phyloP scores from a whole-genome alignment of 2,113 vertebrate genomes.

The Meleagris gallopavo region DNA sequence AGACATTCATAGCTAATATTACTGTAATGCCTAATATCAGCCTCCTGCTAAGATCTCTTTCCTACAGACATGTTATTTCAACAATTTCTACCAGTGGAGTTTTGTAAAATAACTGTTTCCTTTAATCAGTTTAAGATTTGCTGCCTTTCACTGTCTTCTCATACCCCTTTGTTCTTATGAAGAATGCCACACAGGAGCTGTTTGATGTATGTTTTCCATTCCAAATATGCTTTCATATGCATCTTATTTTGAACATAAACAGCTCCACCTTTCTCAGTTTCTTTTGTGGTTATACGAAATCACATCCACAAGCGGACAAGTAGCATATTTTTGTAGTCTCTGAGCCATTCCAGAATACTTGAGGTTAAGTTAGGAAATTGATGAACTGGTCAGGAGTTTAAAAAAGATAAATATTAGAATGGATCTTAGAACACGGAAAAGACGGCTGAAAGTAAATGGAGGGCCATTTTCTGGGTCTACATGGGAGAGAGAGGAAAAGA shows the following conservation, averaged over 20 bases:
- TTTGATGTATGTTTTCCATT: not conserved
- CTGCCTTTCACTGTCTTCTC: not conserved
- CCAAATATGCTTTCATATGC: not conserved
- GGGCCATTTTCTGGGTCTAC: not conserved
- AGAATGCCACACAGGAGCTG: not conserved
- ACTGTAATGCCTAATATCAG: not conserved
- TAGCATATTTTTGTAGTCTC: not conserved
- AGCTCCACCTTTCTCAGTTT: not conserved
- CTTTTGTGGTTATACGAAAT: not conserved
- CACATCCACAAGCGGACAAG: not conserved
- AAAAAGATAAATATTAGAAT: not conserved
- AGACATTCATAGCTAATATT: not conserved
- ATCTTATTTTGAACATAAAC: not conserved
- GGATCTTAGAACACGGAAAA: not conserved
- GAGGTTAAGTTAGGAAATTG: not conserved
- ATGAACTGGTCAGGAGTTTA: not conserved
- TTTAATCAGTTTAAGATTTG: slow-evolving; percentile 1
- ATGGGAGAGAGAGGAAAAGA: not conserved
- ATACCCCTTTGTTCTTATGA: not conserved
- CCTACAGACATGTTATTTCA: not conserved
- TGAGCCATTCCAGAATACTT: not conserved
- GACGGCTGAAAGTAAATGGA: not conserved
- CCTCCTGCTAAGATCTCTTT: not conserved
- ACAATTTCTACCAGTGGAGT: not conserved
- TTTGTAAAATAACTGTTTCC: not conserved